Evolutionary conservation across 2,113 vertebrate species (phyloP), one percentile per base, ranked within the genome.

Genomic region (Heterochromis multidens): DNA sequence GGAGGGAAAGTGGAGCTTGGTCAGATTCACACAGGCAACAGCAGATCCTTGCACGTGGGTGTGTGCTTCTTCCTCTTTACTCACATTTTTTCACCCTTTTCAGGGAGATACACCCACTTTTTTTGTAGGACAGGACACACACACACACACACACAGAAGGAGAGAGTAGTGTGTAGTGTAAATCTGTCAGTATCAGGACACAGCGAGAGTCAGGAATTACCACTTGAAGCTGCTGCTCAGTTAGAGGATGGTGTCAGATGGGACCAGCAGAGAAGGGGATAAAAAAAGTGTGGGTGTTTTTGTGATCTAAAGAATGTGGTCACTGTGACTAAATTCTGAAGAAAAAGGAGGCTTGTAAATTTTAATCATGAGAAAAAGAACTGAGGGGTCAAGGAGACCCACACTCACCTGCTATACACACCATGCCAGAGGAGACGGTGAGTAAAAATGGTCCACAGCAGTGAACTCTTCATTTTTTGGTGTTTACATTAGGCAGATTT

Each of bases 41-140:
- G 14, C 70, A 43, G 74, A 83, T 80, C 77, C 87, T 81, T 11
- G 2, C 43, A 79, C 10, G 81, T 87, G 90, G 87, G 92, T 86
- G 91, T 92, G 87, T 59, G 76, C 88, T 92, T 92, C 91, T 60
- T 86, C 35, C 23, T 85, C 82, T 83, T 84, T 78, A 82, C 76
- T 76, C 82, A 77, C 85, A 79, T 91, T 82, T 88, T 88, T 76
- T 35, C 81, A 31, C 87, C 81, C 82, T 84, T 79, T 91, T 83
- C 25, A 84, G 11, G 25, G 67, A 82, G 90, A 93, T 92, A 93
- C 93, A 93, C 93, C 92, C 92, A 93, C 90, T 91, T 86, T 82
- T 87, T 92, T 82, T 80, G 87, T 88, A 62, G 86, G 88, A 86
- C 85, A 89, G 81, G 76, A 65, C 79, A 85, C 76, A 87, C 76